Conservation (phyloP, 1,140 invertebrate genomes). For the Calephelis virginiensis region DNA sequence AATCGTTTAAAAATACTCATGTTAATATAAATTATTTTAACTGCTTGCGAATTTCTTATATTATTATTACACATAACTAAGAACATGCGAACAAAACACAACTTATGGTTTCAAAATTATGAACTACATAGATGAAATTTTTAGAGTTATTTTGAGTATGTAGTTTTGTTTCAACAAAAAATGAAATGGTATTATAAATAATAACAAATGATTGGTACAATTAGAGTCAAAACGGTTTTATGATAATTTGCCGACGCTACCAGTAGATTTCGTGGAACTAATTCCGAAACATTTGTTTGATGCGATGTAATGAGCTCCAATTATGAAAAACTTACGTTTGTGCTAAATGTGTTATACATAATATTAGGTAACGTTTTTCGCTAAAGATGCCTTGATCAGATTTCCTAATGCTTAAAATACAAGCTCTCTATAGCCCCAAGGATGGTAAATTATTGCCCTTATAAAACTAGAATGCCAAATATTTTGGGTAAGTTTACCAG, state of each 20-base stretch:
- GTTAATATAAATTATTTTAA: too few species aligned
- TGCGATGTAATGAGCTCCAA: slow-evolving; percentile 70
- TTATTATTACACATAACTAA: too few species aligned
- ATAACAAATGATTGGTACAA: slow-evolving; percentile 55
- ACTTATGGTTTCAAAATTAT: too few species aligned
- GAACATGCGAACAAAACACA: too few species aligned
- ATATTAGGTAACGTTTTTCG: slow-evolving; percentile 3
- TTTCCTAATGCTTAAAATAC: too few species aligned
- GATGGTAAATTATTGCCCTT: too few species aligned
- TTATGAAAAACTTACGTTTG: slow-evolving; percentile 64
- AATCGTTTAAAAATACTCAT: too few species aligned
- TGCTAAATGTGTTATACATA: slow-evolving; percentile 24
- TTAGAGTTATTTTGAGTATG: slow-evolving; percentile 22
- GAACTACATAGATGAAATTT: neutral
- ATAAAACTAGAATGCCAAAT: too few species aligned
- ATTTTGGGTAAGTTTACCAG: too few species aligned
- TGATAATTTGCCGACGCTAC: slow-evolving; percentile 64
- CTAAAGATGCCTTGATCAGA: neutral
- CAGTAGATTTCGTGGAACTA: slow-evolving; percentile 63
- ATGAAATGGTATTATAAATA: slow-evolving; percentile 35
- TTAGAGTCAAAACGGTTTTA: slow-evolving; percentile 44
- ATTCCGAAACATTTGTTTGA: slow-evolving; percentile 73
- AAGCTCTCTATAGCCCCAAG: too few species aligned
- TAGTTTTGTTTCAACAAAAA: slow-evolving; percentile 18
- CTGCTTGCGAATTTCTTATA: too few species aligned